Evolutionary conservation across 2,888 invertebrate species (phyloP).

Genomic region (Cantharis lateralis): DNA sequence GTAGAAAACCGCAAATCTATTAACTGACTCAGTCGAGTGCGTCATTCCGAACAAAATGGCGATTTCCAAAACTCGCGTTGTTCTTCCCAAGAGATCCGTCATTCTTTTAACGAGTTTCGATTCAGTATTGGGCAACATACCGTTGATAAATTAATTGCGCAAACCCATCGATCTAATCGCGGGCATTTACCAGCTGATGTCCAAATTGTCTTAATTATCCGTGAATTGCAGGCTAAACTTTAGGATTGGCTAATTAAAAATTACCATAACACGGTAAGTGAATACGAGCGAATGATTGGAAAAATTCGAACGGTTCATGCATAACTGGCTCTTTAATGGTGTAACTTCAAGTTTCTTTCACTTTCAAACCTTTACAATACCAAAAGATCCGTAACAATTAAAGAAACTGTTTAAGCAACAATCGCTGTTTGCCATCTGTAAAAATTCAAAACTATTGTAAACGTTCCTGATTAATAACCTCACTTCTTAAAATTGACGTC

Average conservation of each 20-base stretch:
- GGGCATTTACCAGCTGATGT: background rate
- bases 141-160: background rate
- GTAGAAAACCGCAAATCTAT: conserved; percentile 12
- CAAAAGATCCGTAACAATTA: background rate
- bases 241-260: background rate
- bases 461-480: too few species aligned
- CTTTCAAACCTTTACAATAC: background rate
- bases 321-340: background rate
- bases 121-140: background rate
- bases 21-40: background rate
- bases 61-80: background rate
- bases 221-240: background rate
- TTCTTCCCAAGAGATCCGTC: background rate
- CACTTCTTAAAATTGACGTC: too few species aligned
- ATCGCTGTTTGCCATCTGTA: background rate
- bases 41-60: background rate
- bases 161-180: background rate
- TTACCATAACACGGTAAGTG: background rate
- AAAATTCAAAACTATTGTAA: background rate
- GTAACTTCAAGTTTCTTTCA: background rate
- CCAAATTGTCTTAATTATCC: background rate
- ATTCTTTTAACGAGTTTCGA: background rate
- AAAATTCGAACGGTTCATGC: background rate
- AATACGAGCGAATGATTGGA: background rate
- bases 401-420: background rate